Conservation (phyloP, 2,113 vertebrate genomes). For the Salvelinus sp. region DNA sequence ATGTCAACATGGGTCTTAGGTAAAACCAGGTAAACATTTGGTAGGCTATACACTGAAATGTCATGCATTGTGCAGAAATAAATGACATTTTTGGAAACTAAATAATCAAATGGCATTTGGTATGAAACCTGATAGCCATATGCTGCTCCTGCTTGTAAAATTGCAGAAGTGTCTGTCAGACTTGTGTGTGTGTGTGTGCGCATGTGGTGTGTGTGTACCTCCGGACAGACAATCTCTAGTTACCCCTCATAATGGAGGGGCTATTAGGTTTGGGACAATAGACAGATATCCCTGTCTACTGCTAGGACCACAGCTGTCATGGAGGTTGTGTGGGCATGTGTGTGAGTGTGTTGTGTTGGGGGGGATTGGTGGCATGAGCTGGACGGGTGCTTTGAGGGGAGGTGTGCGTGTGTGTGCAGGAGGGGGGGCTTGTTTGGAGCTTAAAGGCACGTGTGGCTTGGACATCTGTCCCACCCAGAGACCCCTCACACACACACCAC, state of each 20-base stretch:
- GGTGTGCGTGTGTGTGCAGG: neutral
- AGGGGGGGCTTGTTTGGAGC: slow-evolving; percentile 28
- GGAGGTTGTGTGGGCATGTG: slow-evolving; percentile 2
- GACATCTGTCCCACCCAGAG: slow-evolving; percentile 51
- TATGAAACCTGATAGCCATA: too few species aligned
- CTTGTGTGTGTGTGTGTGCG: too few species aligned
- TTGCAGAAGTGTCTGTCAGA: too few species aligned
- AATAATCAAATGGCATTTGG: too few species aligned
- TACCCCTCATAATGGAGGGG: slow-evolving; percentile 6
- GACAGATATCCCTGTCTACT: slow-evolving; percentile 19
- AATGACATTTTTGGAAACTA: too few species aligned
- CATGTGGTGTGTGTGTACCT: too few species aligned
- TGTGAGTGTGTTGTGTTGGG: slow-evolving; percentile 24
- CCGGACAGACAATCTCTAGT: neutral
- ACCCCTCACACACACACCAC: neutral
- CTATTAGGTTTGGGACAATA: neutral
- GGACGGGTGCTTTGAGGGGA: slow-evolving; percentile 20
- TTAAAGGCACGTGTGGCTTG: slow-evolving; percentile 48
- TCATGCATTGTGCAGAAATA: too few species aligned
- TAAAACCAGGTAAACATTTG: too few species aligned
- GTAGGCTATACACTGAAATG: too few species aligned
- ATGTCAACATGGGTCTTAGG: too few species aligned
- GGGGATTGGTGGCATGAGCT: slow-evolving; percentile 17
- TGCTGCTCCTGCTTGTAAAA: too few species aligned
- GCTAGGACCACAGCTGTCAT: slow-evolving; percentile 48